Base-by-base conservation (phyloP, 2,797 vertebrate genomes). In the Sorex maritimensis region DNA sequence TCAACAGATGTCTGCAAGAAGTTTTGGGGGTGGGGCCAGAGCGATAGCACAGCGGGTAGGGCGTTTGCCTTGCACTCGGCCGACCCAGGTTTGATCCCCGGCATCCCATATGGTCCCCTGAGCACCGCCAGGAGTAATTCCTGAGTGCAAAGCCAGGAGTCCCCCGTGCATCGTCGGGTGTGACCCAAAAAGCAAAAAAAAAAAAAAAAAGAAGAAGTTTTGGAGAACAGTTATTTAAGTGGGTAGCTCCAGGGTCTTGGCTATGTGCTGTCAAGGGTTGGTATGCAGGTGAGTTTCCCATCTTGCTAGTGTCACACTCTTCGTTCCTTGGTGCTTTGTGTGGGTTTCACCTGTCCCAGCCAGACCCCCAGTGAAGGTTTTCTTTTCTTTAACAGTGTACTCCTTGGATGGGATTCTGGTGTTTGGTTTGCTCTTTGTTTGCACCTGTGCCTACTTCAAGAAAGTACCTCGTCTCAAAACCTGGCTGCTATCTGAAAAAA, bases 401-500 rank as follows among this genome's bases (percentile, higher is more conserved):
- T 99, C 99, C 5, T 98, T 99, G 94, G 99, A 99, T 69, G 99
- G 99, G 88, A 99, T 99, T 96, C 97, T 99, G 95, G 99, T 99
- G n/a, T 99, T 99, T 65, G 99, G 99, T 55, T 98, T 99, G 96
- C 98, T 99, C 2, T 99, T 99, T 97, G 97, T 99, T 75, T 99
- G 99, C 96, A 99, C 99, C 26, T 99, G 99, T 97, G 99, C 99
- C 0, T 99, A 99, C 97, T 98, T 99, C 97, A 99, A 99, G 97
- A 99, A 99, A 97, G 99, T 99, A 61, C 99, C 99, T 91, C 99
- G 99, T 13, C 98, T 99, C 85, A 99, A 99, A 97, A 98, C 96
- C 97, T 99, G 99, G 99, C 98, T 99, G 86, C 98, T 99, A 5
- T 99, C 98, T 0, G 99, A 99, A 97, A 99, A 99, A 96, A 99